Conservation (phyloP, 2,797 vertebrate species). For the Trematomus bernacchii region DNA sequence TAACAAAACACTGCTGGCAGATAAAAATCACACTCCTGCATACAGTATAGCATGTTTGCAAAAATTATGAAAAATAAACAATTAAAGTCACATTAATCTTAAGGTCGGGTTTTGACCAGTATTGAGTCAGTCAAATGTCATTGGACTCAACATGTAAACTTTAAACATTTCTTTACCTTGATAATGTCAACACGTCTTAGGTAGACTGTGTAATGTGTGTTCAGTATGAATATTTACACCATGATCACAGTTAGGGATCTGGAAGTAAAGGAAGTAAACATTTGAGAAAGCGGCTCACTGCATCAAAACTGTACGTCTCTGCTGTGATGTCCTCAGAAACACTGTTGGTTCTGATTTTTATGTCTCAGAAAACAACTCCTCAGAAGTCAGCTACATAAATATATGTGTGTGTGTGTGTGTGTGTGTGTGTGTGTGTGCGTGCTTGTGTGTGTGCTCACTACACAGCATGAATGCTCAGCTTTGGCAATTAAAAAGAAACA, state of each 20-base stretch:
- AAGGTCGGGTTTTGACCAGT: not conserved
- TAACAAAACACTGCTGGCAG: conserved; percentile 62
- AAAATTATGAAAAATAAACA: conserved; percentile 30
- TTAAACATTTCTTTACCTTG: conserved; percentile 3
- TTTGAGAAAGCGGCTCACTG: conserved; percentile 21
- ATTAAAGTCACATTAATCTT: conserved; percentile 18
- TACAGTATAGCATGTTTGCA: conserved; percentile 21
- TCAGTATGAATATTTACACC: conserved; percentile 65
- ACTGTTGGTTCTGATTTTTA: conserved; percentile 19
- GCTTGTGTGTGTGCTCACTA: conserved; percentile 29
- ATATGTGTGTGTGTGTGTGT: conserved; percentile 18
- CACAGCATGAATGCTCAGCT: conserved; percentile 63
- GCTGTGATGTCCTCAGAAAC: conserved; percentile 23
- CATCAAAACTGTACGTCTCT: conserved; percentile 24
- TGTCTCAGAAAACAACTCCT: conserved; percentile 16
- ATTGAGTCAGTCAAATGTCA: conserved; percentile 5
- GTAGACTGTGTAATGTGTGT: conserved; percentile 30
- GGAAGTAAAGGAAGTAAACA: conserved; percentile 31
- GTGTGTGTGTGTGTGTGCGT: conserved; percentile 4
- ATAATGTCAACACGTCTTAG: conserved; percentile 41
- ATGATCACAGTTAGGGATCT: conserved; percentile 54
- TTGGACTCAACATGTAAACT: conserved; percentile 37
- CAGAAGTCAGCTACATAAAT: conserved; percentile 60
- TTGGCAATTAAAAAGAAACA: conserved; percentile 59
- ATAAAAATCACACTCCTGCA: conserved; percentile 42